Base-by-base conservation (phyloP, 2,113 vertebrate genomes). In the Brachirus orientalis region DNA sequence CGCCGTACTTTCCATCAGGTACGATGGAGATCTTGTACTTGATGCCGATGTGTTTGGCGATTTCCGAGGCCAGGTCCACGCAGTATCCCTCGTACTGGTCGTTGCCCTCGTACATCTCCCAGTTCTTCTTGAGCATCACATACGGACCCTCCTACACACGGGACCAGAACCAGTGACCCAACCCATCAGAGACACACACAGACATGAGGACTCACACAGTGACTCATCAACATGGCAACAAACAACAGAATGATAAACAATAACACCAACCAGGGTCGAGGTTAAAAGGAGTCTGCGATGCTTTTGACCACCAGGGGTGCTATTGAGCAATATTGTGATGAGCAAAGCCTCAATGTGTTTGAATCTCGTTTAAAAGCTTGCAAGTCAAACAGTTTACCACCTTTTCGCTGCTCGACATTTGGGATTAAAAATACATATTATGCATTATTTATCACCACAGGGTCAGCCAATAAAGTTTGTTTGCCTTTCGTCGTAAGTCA, bases 71-170 rank as follows among this genome's bases (percentile, higher is more conserved):
- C 93, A 99, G 91, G 94, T 99, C 98, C 95, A 99, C 97, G 90
- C 98, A 99, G 93, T 99, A 99, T 72, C 98, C 98, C 92, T 99
- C 98, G 85, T 95, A 99, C 88, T 96, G 96, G 92, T 99, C 98
- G 92, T 99, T 99, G 79, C 97, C 98, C 89, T 99, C 97, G 92
- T 96, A 96, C 89, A 95, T 93, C 93, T 98, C 97, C 87, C 95
- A 97, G 93, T 99, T 99, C 95, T 99, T 99, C 96, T 99, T 99
- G 80, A 96, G 95, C 98, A 99, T 99, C 92, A 99, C 97, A 89
- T 99, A 99, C 77, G 98, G 98, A 81, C 97, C 96, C 94, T 99
- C 98, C 98, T 99, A 95, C 91, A 96, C 94, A 87, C 86, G 92
- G 63, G 73, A 91, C 70, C 93, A 96, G 88, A 95, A 83, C 76